Evolutionary conservation across 2,797 vertebrate genomes (phyloP).

Genomic region (Rhincodon typus): DNA sequence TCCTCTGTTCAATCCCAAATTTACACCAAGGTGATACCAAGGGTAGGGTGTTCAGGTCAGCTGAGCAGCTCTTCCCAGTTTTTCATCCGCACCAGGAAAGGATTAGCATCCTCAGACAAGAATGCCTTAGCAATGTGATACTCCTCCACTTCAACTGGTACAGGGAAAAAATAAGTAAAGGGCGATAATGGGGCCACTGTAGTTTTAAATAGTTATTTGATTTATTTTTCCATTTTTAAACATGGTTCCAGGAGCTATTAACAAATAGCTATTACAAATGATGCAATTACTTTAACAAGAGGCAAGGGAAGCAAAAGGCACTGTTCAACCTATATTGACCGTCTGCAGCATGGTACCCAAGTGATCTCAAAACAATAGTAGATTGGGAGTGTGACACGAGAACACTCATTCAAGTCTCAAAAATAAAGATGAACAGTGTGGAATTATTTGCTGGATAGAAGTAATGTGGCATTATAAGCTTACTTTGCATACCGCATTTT

Average conservation of each 20-base stretch:
- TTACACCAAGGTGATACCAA: not conserved
- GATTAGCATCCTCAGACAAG: not conserved
- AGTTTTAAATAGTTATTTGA: not conserved
- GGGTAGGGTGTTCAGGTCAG: not conserved
- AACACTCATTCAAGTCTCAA: not conserved
- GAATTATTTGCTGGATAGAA: not conserved
- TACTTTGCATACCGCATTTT: not conserved
- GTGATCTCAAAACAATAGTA: not conserved
- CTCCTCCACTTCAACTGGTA: not conserved
- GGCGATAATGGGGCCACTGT: not conserved
- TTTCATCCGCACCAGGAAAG: not conserved
- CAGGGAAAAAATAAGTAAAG: not conserved
- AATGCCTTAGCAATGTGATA: not conserved
- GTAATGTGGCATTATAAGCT: not conserved
- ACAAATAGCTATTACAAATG: conserved; percentile 16
- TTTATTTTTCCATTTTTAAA: not conserved
- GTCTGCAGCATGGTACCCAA: not conserved
- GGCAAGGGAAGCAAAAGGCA: conserved; percentile 1
- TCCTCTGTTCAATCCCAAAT: not conserved
- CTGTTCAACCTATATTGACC: not conserved
- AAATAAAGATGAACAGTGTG: not conserved
- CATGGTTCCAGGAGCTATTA: conserved; percentile 17
- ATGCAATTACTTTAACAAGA: not conserved
- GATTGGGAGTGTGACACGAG: not conserved
- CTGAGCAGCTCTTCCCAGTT: not conserved